phyloP scores from a whole-genome alignment of 1,140 invertebrate species.

The Drosophila yakuba region DNA sequence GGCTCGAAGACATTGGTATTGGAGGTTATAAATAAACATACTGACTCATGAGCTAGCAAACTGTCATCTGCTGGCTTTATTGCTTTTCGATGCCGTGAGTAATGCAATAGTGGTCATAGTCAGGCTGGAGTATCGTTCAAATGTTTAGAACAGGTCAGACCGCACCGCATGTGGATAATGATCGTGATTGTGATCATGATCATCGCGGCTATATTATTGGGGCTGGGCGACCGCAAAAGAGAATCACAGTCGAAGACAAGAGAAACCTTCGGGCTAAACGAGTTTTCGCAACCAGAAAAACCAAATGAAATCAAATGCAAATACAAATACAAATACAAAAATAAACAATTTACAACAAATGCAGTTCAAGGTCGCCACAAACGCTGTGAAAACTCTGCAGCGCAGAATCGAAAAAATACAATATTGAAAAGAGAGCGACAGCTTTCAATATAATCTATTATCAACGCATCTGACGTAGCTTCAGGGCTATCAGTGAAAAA shows the following conservation, averaged over 20 bases:
- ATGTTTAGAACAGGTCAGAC: slow-evolving; percentile 21
- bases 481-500: slow-evolving; percentile 19
- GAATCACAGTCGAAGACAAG: slow-evolving; percentile 5
- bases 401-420: slow-evolving; percentile 5
- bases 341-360: slow-evolving; percentile 25
- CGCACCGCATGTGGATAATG: slow-evolving; percentile 16
- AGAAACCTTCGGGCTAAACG: slow-evolving; percentile 30
- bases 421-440: background rate
- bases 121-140: slow-evolving; percentile 1
- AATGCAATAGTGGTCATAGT: slow-evolving; percentile 11
- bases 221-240: slow-evolving; percentile 22
- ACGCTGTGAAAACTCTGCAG: slow-evolving; percentile 13
- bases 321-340: slow-evolving; percentile 22
- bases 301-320: slow-evolving; percentile 1
- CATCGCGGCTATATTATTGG: background rate
- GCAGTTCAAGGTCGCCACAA: slow-evolving; percentile 34
- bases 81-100: slow-evolving; percentile 1
- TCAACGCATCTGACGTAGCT: slow-evolving; percentile 16
- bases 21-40: background rate
- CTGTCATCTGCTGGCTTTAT: background rate
- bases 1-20: background rate
- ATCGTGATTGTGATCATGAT: slow-evolving; percentile 18
- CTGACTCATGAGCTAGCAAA: background rate
- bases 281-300: slow-evolving; percentile 16
- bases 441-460: slow-evolving; percentile 13